phyloP scores from a whole-genome alignment of 1,140 invertebrate genomes.

The Coenobita brevimanus region DNA sequence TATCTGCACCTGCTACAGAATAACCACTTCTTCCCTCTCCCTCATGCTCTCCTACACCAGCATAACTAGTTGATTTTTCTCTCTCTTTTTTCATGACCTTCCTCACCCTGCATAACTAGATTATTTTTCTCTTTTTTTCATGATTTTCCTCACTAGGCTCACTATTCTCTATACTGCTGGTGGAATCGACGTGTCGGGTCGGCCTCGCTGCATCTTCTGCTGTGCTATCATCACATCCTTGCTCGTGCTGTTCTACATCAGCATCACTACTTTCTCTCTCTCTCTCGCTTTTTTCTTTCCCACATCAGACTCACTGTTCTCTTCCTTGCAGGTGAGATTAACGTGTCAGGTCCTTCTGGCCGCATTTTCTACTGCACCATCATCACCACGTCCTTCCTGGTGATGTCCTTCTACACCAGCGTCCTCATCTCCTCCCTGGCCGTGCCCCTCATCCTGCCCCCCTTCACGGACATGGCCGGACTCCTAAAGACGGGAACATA shows the following conservation, averaged over 20 bases:
- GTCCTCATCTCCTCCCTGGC: slow-evolving; percentile 47
- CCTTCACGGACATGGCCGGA: slow-evolving; percentile 35
- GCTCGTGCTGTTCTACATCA: no score
- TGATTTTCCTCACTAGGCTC: neutral
- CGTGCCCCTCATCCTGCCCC: slow-evolving; percentile 33
- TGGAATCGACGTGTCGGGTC: no score
- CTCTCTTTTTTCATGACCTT: neutral
- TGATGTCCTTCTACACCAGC: slow-evolving; percentile 44
- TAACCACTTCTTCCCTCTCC: no score
- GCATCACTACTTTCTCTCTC: neutral
- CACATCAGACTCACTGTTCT: no score
- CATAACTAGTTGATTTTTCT: no score
- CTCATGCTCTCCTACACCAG: no score
- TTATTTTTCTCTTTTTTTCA: neutral
- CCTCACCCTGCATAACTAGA: neutral
- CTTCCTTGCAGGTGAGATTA: neutral
- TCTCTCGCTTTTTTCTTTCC: neutral
- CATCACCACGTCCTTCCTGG: slow-evolving; percentile 33
- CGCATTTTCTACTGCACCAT: slow-evolving; percentile 22
- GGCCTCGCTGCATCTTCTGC: no score
- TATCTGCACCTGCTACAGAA: no score
- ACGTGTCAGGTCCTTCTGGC: neutral
- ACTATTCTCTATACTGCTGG: neutral
- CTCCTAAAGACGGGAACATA: slow-evolving; percentile 19
- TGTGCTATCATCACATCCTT: no score